Evolutionary conservation across 2,797 vertebrate species (phyloP), one percentile per base, ranked within the genome.

Genomic region (Enteromius treurensis): DNA sequence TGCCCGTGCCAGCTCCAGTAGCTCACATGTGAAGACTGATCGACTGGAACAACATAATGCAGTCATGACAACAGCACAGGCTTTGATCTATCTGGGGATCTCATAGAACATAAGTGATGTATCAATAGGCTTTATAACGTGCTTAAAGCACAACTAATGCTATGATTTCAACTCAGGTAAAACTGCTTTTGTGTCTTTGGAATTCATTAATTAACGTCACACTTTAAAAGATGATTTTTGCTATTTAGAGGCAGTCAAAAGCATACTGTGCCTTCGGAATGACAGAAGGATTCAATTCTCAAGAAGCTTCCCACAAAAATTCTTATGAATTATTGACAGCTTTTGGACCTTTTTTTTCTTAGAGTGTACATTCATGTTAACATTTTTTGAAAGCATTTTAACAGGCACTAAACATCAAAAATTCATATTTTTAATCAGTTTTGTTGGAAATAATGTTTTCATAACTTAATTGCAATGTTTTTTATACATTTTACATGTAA

Each of bases 41-140:
- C n/a, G 26, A 55, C 49, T 76, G 45, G 45, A 86, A 75, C 60
- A 82, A 82, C 70, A 71, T 70, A 34, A 77, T 42, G 32, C 42
- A 77, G 74, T 67, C 62, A 21, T 80, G 64, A 70, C 45, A 80
- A 68, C 49, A 77, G 62, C 49, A 55, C 37, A 40, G 34, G 7
- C 71, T 86, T 86, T 78, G 81, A 84, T 84, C 71, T 40, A 62
- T 62, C 58, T 71, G 47, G 37, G 62, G 58, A 82, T 83, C 77
- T 79, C 76, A 49, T 6, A 62, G 75, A 55, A 32, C 51, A 42
- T 21, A 81, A 69, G 77, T 78, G 29, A 53, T 81, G 26, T 26
- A 62, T 79, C 64, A 67, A 82, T 70, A 81, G 5, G 60, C 79
- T 67, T 26, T 64, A 64, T 17, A 17, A 70, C 0, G 0, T 51